Conservation (phyloP, 2,797 vertebrate genomes). For the Nyctalus aviator region DNA sequence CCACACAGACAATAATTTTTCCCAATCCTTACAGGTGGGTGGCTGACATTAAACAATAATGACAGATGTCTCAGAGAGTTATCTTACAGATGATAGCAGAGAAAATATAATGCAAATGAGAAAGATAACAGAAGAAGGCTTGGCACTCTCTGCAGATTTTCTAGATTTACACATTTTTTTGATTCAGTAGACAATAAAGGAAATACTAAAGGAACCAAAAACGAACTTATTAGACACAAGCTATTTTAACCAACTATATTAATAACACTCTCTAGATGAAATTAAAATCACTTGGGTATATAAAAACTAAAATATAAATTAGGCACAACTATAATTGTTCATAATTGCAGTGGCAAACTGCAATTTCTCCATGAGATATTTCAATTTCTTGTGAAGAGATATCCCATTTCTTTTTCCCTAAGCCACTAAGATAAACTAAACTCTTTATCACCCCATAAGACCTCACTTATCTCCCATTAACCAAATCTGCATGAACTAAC, state of each 20-base stretch:
- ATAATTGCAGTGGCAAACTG: neutral
- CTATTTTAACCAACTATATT: neutral
- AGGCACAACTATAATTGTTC: neutral
- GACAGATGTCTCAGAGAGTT: neutral
- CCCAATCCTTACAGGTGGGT: neutral
- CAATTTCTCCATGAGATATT: neutral
- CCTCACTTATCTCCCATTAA: neutral
- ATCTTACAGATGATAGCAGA: neutral
- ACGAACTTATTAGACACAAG: neutral
- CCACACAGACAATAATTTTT: neutral
- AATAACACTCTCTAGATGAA: neutral
- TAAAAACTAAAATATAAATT: slow-evolving; percentile 30
- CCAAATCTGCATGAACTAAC: neutral
- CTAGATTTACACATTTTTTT: neutral
- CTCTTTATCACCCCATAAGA: neutral
- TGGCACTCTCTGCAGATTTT: neutral
- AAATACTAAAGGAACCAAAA: neutral
- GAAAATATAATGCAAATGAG: neutral
- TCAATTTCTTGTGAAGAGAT: slow-evolving; percentile 28
- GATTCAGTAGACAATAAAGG: neutral
- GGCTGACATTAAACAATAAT: neutral
- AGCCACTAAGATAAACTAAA: neutral
- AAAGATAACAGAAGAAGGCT: neutral
- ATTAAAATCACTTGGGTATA: neutral
- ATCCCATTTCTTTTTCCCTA: neutral